Evolutionary conservation across 1,140 invertebrate species (phyloP).

Genomic region (Drosophila asahinai): DNA sequence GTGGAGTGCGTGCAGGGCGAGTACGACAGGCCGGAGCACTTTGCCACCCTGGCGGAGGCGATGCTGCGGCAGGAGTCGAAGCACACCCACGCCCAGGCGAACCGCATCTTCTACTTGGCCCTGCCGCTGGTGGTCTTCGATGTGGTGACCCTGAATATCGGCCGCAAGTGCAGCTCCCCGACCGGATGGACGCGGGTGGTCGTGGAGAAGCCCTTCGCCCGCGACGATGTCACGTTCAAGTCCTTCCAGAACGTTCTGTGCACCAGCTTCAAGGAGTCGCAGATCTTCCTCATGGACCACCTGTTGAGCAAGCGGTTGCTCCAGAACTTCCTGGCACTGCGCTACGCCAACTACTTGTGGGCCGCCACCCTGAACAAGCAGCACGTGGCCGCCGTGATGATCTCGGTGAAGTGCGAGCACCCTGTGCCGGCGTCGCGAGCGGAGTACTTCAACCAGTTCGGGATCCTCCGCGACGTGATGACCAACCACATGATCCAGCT

Average conservation of each 20-base stretch:
- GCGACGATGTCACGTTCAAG: conserved; percentile 53
- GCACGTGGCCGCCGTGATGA: conserved; percentile 66
- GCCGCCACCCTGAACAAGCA: conserved; percentile 54
- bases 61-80: conserved; percentile 49
- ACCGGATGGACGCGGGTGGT: conserved; percentile 55
- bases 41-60: conserved; percentile 4
- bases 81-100: conserved; percentile 39
- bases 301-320: conserved; percentile 53
- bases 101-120: conserved; percentile 68
- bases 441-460: conserved; percentile 63
- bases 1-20: conserved; percentile 50
- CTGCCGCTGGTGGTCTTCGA: conserved; percentile 56
- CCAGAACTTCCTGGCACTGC: conserved; percentile 58
- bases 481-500: conserved; percentile 70
- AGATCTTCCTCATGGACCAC: conserved; percentile 71
- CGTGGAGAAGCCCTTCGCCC: conserved; percentile 64
- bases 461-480: conserved; percentile 69
- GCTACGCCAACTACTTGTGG: conserved; percentile 62
- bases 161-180: conserved; percentile 50
- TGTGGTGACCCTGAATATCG: conserved; percentile 43
- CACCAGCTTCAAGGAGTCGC: conserved; percentile 61
- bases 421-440: conserved; percentile 33
- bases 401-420: conserved; percentile 54
- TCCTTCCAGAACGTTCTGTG: conserved; percentile 55
- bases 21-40: conserved; percentile 53